Evolutionary conservation across 2,797 vertebrate species (phyloP), one percentile per base, ranked within the genome.

Genomic region (Tamandua tetradactyla): DNA sequence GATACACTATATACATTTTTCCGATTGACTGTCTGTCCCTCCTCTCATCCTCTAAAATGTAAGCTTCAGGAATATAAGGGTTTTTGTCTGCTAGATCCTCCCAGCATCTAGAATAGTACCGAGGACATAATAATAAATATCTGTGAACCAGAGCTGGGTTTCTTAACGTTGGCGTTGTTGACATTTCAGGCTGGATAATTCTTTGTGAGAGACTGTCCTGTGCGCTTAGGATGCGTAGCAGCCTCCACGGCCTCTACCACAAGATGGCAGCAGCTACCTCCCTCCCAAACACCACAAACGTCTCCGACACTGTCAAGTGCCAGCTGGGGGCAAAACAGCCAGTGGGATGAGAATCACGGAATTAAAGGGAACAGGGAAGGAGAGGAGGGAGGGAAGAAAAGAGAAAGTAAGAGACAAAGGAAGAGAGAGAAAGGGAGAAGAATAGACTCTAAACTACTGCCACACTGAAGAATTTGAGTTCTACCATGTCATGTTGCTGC

Each of bases 91-190:
- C 4, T 61, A n/a, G 18, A 32, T n/a, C 27, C 49, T 35, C 9
- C 57, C 35, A 59, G 71, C 72, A 92, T 78, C 22, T 59, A 74
- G 49, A 89, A 71, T 6, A 84, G 35, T 47, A 84, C 5, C 25
- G 32, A 68, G 15, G 57, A 52, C 6, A 64, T 3, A 40, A 75
- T 20, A 32, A 14, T 81, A 94, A 66, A 74, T 82, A 61, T 71
- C 80, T 93, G 35, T 15, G 14, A 85, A 72, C 89, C 35, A 75
- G 72, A 81, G 17, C 62, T n/a, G 17, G 10, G 14, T 57, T 87
- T 88, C 69, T 74, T 89, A 82, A 94, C 32, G 52, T 72, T 12
- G 59, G 66, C 66, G 79, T 52, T 74, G 35, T 17, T 90, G 82
- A 92, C 62, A 74, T 44, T 94, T 87, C 42, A 69, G 62, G 55